Base-by-base conservation (phyloP, 2,797 vertebrate species). In the Channallabes apus region DNA sequence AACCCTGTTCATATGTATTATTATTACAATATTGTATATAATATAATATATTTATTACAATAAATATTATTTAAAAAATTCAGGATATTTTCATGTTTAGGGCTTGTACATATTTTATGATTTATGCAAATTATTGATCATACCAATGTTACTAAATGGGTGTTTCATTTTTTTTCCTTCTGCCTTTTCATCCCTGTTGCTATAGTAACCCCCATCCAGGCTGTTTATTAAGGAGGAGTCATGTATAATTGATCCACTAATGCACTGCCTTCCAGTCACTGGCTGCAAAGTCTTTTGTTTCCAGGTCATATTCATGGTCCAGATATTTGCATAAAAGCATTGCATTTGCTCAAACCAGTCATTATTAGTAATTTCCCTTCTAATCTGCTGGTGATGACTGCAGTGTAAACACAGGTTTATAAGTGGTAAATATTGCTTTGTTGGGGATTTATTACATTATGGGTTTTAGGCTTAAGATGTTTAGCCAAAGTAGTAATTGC, bases 161-260 rank as follows among this genome's bases (percentile, higher is more conserved):
- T 77, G 68, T 88, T 86, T 82, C 41, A 59, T 75, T 65, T 91
- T 89, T 94, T 27, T 11, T 14, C 94, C 91, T 54, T 91, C 90
- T 94, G 93, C 94, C 92, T 93, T 93, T 93, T 90, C 91, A 93
- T 93, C 90, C 93, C 94, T 92, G 96, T 98, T 97, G 95, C 97
- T 93, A 97, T 97, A 93, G 96, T 89, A 97, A 98, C 96, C 82
- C 86, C 91, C 90, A 91, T 93, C 91, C 83, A 90, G 90, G 93
- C 93, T 94, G 89, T 89, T 97, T 94, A 96, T 96, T 95, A 96
- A 91, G 95, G 95, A 96, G 93, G 95, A 96, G 93, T 96, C 96
- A 95, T 96, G 92, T 96, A 97, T 99, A 98, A 99, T 99, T 98
- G 97, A 98, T 98, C 95, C 95, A 94, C 97, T 97, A 97, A 98